A percentile compares a stretch with the other conserved stretches of the same genome.
These are phyloP conservation scores for Limnephilus marmoratus DNA, from an alignment of 2,888 invertebrate genomes.

Conservation along the genomic window DNA sequence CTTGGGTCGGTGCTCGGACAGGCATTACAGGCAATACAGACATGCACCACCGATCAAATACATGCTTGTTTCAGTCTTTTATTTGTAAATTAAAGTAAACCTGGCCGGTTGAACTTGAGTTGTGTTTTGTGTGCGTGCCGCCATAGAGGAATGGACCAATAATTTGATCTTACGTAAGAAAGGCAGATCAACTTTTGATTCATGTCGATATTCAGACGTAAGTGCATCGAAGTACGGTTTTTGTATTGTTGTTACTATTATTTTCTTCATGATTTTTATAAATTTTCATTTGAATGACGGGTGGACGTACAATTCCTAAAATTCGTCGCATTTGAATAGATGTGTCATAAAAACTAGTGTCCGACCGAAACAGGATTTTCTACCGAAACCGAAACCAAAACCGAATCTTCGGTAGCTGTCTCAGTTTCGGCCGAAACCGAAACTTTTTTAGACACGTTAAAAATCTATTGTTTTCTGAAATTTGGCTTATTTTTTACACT, in stretches of 20 bases:
- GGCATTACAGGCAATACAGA: background rate
- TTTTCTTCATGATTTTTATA: background rate
- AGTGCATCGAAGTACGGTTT: background rate
- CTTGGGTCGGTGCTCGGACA: background rate
- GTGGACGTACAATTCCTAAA: too few relatives aligned
- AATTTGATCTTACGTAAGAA: constrained; percentile 27
- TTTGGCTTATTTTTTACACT: too few relatives aligned
- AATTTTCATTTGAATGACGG: background rate
- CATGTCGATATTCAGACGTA: constrained; percentile 18
- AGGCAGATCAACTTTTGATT: constrained; percentile 16
- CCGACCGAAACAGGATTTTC: too few relatives aligned
- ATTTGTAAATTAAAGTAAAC: background rate
- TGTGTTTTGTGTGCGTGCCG: background rate
- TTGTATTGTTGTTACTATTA: background rate
- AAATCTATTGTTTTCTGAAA: too few relatives aligned
- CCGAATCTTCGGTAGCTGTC: too few relatives aligned
- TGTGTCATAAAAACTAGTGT: too few relatives aligned
- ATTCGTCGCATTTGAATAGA: too few relatives aligned
- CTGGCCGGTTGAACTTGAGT: background rate
- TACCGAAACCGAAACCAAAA: too few relatives aligned
- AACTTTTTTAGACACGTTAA: too few relatives aligned
- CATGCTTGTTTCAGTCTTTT: background rate
- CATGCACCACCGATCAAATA: background rate
- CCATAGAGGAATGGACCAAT: constrained; percentile 2
- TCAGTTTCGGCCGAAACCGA: too few relatives aligned